Evolutionary conservation across 2,797 vertebrate species (phyloP), one percentile per base, ranked within the genome.

Genomic region (Lithobates pipiens): DNA sequence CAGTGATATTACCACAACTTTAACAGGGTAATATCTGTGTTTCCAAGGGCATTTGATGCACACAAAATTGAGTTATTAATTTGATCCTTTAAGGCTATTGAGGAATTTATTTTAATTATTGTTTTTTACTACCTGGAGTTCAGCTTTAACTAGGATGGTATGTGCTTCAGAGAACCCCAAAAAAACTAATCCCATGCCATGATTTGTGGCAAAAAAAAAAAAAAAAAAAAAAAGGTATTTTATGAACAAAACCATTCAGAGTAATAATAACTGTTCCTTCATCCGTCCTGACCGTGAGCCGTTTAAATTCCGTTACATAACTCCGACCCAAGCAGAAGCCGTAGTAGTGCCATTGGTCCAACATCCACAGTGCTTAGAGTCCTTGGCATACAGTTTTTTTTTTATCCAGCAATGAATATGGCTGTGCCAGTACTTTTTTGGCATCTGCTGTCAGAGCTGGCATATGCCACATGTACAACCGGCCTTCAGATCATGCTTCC

Each of bases 361-460:
- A 21, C 18, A 54, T 54, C 50, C 13, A 5, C 50, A 54, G 50
- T 67, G 75, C 50, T 80, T 42, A 72, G 68, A 75, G 77, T 68
- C 15, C 84, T 79, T 68, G 54, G 27, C 76, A 74, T 54, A 72
- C 2, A 29, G 9, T 21, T 23, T 65, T 44, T 15, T 54, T 46
- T 15, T 46, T 39, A 13, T 18, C 23, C 83, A 25, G 4, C 5
- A 25, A 34, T 32, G 34, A 15, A 72, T 42, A 23, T 54, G 29
- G 42, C 21, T 5, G 61, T 68, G 50, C 68, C 29, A 29, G 54
- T 34, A 44, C 9, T 77, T 21, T 39, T 39, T 78, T 77, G 75
- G 76, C 42, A 70, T 68, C 21, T 16, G 27, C 44, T 18, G 3
- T 36, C 29, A 57, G 10, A 13, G 23, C 44, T 71, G 46, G 32